Evolutionary conservation across 2,888 invertebrate species (phyloP).

Genomic region (Diarsia rubi): DNA sequence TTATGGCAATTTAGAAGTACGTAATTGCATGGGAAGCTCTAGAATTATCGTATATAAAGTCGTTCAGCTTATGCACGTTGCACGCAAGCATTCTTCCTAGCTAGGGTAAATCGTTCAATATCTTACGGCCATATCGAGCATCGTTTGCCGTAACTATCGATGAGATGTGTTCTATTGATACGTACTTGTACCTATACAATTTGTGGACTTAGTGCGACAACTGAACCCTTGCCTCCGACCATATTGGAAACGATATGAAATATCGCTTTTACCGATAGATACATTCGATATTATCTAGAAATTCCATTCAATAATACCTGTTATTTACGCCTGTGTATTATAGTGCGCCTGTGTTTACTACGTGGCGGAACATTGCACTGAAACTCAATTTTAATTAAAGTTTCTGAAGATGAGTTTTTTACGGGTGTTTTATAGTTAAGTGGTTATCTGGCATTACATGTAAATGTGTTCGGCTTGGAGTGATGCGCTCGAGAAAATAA

Average conservation of each 20-base stretch:
- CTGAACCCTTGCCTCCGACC: constrained; percentile 63
- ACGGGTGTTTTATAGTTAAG: constrained; percentile 30
- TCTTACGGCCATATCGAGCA: constrained; percentile 71
- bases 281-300: constrained; percentile 62
- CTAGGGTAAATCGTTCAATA: constrained; percentile 72
- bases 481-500: constrained; percentile 72
- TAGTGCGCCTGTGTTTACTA: constrained; percentile 8
- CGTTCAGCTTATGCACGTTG: constrained; percentile 76
- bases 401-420: constrained; percentile 36
- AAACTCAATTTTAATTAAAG: constrained; percentile 41
- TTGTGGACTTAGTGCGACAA: constrained; percentile 67
- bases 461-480: constrained; percentile 48
- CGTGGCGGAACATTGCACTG: background rate
- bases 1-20: constrained; percentile 76
- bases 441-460: constrained; percentile 45
- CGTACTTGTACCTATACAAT: constrained; percentile 64
- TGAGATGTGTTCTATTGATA: constrained; percentile 70
- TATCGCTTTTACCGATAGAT: constrained; percentile 53
- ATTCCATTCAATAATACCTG: constrained; percentile 56
- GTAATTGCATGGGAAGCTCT: constrained; percentile 80
- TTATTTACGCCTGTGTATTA: constrained; percentile 37
- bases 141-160: constrained; percentile 68
- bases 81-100: constrained; percentile 76
- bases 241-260: constrained; percentile 64
- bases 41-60: constrained; percentile 75